These are phyloP conservation scores for Chionoecetes opilio DNA, from an alignment of 1,140 invertebrate species.

Conservation along the genomic window DNA sequence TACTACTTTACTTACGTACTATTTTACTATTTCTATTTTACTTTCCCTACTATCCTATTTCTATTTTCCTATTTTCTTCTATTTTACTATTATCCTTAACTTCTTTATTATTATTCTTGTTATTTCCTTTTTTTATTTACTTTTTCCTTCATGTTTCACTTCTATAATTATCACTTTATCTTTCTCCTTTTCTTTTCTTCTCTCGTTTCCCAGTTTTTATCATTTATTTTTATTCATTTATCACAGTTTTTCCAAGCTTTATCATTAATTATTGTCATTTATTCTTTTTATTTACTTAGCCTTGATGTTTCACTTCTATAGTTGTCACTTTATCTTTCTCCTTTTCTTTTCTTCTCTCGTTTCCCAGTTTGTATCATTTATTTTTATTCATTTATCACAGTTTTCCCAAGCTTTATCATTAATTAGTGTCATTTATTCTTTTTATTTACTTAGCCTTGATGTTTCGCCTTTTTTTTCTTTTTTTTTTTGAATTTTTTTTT, in stretches of 20 bases:
- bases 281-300: neutral
- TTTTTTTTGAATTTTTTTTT: neutral
- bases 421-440: neutral
- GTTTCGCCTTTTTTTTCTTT: neutral
- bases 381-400: neutral
- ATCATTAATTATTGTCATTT: neutral
- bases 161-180: neutral
- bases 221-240: neutral
- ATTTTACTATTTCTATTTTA: too few species aligned
- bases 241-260: too few species aligned
- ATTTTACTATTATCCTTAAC: too few species aligned
- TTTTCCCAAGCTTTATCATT: neutral
- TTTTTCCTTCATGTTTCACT: neutral
- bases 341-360: neutral
- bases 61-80: too few species aligned
- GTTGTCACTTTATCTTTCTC: neutral
- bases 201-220: neutral
- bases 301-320: neutral
- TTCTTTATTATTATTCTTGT: neutral
- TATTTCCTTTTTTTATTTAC: neutral
- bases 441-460: neutral
- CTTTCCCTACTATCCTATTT: too few species aligned
- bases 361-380: neutral
- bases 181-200: neutral
- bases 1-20: too few species aligned